A percentile compares a stretch with the other conserved stretches of the same genome.
Evolutionary conservation across 1,140 invertebrate genomes (phyloP).

Genomic region (Sesamia nonagrioides): DNA sequence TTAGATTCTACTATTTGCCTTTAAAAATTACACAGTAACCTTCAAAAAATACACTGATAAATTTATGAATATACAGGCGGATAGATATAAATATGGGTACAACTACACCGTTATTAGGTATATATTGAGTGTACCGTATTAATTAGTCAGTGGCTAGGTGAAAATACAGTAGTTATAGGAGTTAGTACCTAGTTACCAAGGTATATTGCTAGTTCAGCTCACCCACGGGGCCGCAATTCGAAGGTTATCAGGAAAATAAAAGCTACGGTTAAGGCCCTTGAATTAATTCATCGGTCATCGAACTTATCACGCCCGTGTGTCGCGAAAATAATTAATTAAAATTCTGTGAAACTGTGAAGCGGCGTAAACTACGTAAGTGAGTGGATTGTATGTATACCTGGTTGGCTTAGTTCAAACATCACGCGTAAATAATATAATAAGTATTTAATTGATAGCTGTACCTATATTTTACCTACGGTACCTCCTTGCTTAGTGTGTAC

Average conservation of each 20-base stretch:
- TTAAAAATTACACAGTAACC: too few species aligned
- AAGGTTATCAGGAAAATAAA: slow-evolving; percentile 66
- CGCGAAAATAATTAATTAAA: slow-evolving; percentile 57
- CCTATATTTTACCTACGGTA: too few species aligned
- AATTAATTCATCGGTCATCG: slow-evolving; percentile 65
- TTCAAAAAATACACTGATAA: too few species aligned
- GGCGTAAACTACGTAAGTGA: background rate
- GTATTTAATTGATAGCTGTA: too few species aligned
- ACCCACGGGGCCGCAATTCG: slow-evolving; percentile 53
- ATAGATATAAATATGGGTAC: background rate
- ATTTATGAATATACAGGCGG: too few species aligned
- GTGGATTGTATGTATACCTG: background rate
- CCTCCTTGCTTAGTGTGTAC: too few species aligned
- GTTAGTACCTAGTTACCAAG: background rate
- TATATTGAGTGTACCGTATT: slow-evolving; percentile 1
- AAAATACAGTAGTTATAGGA: slow-evolving; percentile 39
- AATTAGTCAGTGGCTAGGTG: slow-evolving; percentile 12
- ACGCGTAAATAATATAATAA: too few species aligned
- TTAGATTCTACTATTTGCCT: too few species aligned
- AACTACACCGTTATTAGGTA: background rate
- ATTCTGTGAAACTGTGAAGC: slow-evolving; percentile 21
- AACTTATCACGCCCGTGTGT: slow-evolving; percentile 52
- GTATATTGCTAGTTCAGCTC: slow-evolving; percentile 26
- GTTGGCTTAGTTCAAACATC: too few species aligned
- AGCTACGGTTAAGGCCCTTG: slow-evolving; percentile 57